These are phyloP conservation scores for Colostygia pectinataria DNA, from an alignment of 2,888 invertebrate genomes.

Conservation along the genomic window DNA sequence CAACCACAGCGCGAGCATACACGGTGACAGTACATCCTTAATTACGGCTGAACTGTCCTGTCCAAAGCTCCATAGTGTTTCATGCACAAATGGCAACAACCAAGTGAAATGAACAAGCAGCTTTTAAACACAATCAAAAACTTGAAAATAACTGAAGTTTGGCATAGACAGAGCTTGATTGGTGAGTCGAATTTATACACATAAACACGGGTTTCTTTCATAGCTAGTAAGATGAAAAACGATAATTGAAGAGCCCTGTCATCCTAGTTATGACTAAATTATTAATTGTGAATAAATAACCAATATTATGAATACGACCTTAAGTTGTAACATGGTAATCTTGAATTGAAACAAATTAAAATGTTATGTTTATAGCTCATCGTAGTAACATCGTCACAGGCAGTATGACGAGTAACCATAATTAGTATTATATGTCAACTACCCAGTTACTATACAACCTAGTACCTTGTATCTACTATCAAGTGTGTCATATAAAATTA, in stretches of 20 bases:
- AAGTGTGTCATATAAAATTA: too few relatives aligned
- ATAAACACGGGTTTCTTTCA: conserved; percentile 8
- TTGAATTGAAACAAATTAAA: conserved; percentile 47
- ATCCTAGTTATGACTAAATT: conserved; percentile 39
- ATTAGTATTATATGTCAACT: conserved; percentile 20
- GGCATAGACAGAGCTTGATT: too few relatives aligned
- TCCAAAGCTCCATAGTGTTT: too few relatives aligned
- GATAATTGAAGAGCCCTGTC: conserved; percentile 20
- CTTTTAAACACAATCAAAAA: too few relatives aligned
- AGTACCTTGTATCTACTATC: conserved; percentile 5
- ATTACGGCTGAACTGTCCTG: too few relatives aligned
- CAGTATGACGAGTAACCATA: conserved; percentile 12
- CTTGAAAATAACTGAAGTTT: too few relatives aligned
- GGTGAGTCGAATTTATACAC: too few relatives aligned
- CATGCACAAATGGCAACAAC: too few relatives aligned
- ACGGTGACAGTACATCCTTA: too few relatives aligned
- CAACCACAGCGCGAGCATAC: too few relatives aligned
- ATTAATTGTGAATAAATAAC: conserved; percentile 47
- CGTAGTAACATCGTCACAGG: conserved; percentile 33
- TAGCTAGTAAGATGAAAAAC: conserved; percentile 13
- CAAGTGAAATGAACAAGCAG: too few relatives aligned
- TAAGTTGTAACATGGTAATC: conserved; percentile 50
- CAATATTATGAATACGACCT: conserved; percentile 42
- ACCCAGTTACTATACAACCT: conserved; percentile 6
- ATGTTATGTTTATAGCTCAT: conserved; percentile 47